phyloP scores from a whole-genome alignment of 92 coral and sea anemone species.

The Epizoanthus illoricatus region DNA sequence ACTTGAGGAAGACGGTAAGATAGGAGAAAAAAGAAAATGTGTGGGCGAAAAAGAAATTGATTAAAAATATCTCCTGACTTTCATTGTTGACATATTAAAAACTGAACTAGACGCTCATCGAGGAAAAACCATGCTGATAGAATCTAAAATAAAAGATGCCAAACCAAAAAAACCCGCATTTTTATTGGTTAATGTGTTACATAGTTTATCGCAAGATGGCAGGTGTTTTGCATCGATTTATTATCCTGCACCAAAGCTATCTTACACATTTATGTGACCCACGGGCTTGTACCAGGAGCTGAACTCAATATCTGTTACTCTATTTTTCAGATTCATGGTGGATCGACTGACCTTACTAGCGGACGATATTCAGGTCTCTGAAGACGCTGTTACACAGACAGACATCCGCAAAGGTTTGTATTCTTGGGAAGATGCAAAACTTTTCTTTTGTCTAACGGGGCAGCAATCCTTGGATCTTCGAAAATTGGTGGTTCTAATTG shows the following conservation, averaged over 20 bases:
- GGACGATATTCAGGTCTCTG: not conserved
- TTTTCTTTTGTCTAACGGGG: too few relatives aligned
- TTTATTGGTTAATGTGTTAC: constrained; percentile 20
- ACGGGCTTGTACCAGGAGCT: not conserved
- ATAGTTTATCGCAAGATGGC: not conserved
- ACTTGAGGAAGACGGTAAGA: not conserved
- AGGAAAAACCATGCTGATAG: constrained; percentile 1
- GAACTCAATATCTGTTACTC: not conserved
- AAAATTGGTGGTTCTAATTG: too few relatives aligned
- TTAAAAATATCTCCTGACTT: not conserved
- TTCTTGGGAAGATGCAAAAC: too few relatives aligned
- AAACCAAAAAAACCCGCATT: not conserved
- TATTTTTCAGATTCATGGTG: not conserved
- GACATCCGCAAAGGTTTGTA: too few relatives aligned
- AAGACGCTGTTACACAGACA: not conserved
- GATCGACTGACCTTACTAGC: not conserved
- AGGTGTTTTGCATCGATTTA: constrained; percentile 25
- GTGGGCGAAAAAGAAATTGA: not conserved
- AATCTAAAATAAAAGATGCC: constrained; percentile 3
- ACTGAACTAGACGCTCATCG: not conserved
- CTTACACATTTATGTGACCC: not conserved
- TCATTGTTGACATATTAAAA: not conserved
- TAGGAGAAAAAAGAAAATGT: not conserved
- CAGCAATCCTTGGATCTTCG: too few relatives aligned
- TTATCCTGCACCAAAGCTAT: not conserved